These are phyloP conservation scores for Congeria kusceri DNA, from an alignment of 2,888 invertebrate species.

Conservation along the genomic window DNA sequence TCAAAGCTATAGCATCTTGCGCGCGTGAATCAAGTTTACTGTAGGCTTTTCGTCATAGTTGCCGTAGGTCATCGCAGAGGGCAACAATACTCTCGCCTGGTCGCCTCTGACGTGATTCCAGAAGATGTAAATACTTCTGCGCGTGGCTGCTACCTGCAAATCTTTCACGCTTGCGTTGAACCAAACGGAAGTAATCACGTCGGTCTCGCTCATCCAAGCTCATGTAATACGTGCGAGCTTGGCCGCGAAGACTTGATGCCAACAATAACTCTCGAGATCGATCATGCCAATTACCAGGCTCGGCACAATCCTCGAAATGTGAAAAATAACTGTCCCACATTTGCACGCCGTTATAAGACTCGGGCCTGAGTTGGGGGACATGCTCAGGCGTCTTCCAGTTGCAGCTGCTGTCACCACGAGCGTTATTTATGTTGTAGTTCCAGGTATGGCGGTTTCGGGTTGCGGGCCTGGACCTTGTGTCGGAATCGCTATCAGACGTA, in stretches of 20 bases:
- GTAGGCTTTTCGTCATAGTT: constrained; percentile 45
- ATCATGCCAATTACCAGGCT: neutral
- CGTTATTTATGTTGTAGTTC: too few species aligned
- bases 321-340: too few species aligned
- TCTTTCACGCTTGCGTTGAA: constrained; percentile 11
- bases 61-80: constrained; percentile 43
- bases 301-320: constrained; percentile 4
- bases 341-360: too few species aligned
- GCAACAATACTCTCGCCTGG: constrained; percentile 23
- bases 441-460: too few species aligned
- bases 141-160: constrained; percentile 24
- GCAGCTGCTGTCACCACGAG: too few species aligned
- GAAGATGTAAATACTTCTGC: constrained; percentile 28
- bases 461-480: too few species aligned
- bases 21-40: constrained; percentile 29
- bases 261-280: constrained; percentile 24
- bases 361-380: too few species aligned
- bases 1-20: constrained; percentile 45
- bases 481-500: too few species aligned
- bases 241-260: constrained; percentile 33
- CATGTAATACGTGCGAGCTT: constrained; percentile 15
- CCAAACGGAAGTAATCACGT: constrained; percentile 15
- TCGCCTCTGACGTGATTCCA: constrained; percentile 17
- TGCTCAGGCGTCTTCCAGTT: too few species aligned
- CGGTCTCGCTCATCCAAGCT: constrained; percentile 11